Base-by-base conservation (phyloP, 2,888 invertebrate species). In the Pristionchus mayeri region DNA sequence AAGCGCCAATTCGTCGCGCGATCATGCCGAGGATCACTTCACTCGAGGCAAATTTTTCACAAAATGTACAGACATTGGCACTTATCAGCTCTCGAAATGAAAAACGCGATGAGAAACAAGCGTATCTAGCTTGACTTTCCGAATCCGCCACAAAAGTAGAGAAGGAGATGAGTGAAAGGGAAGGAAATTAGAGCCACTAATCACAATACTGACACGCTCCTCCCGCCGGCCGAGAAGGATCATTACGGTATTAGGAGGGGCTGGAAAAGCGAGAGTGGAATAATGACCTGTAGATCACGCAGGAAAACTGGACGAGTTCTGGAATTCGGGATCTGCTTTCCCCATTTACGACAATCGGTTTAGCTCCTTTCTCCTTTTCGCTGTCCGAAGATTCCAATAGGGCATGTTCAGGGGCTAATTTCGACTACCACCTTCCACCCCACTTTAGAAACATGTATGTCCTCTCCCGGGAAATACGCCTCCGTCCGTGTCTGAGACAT, bases 221-320 rank as follows among this genome's bases (percentile, higher is more conserved):
- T 9, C 24, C 54, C 54, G n/a, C 24, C 24, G 60, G 24, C 54
- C 54, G 54, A 13, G 44, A 54, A n/a, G 54, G n/a, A 40, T 40
- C 67, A 67, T 67, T 67, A 67, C 67, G 67, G 67, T 67, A 67
- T 67, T 67, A 67, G 67, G 67, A 67, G 27, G 37, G 67, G 67
- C 67, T 30, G 67, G 24, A 30, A 67, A 67, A 67, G 67, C 4
- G 67, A 67, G 37, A 67, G 34, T 67, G 67, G 67, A 67, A 67
- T 67, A 67, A 67, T 67, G 67, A 40, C 37, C 34, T 37, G 37
- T 34, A 37, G 9, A 63, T 63, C 63, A n/a, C n/a, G 67, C 4
- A 67, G 37, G 37, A 40, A 67, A 37, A 30, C 60, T 27, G 60
- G 30, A 60, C 27, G 30, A 27, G 60, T 3, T 30, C 24, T 30